These are phyloP conservation scores for Hippocampus guttulatus DNA, from an alignment of 2,113 vertebrate genomes.

Conservation along the genomic window DNA sequence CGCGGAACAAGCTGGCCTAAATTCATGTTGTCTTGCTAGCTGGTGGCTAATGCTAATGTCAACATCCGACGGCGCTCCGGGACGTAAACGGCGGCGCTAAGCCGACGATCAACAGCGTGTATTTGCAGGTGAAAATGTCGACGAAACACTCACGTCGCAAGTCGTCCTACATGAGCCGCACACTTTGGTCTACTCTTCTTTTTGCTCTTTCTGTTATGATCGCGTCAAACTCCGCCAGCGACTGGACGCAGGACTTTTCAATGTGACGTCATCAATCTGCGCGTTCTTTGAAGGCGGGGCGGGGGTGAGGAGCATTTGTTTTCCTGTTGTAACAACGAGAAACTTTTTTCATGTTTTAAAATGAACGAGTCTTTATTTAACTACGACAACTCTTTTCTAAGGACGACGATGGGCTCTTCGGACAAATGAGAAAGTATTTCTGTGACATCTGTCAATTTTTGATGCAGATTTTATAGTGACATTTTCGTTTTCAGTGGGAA, in stretches of 20 bases:
- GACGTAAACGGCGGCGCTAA: constrained; percentile 39
- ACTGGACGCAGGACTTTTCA: constrained; percentile 46
- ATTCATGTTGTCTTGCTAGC: not conserved
- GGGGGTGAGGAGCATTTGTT: not conserved
- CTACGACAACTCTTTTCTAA: no score
- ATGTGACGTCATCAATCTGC: constrained; percentile 47
- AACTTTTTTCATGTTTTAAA: no score
- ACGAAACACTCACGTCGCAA: not conserved
- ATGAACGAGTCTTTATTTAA: no score
- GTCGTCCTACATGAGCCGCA: not conserved
- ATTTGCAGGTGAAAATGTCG: not conserved
- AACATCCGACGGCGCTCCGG: constrained; percentile 3
- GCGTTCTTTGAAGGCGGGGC: constrained; percentile 24
- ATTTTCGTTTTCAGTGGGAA: no score
- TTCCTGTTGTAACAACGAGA: no score
- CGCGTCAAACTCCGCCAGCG: constrained; percentile 34
- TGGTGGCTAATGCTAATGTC: constrained; percentile 16
- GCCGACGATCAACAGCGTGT: not conserved
- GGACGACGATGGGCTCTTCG: no score
- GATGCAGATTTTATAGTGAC: no score
- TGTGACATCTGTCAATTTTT: no score
- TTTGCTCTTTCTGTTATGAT: constrained; percentile 32
- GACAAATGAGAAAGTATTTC: no score
- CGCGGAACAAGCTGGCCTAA: no score
- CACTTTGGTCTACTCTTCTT: not conserved